Base-by-base conservation (phyloP, 2,113 vertebrate species). In the Pangasianodon gigas region DNA sequence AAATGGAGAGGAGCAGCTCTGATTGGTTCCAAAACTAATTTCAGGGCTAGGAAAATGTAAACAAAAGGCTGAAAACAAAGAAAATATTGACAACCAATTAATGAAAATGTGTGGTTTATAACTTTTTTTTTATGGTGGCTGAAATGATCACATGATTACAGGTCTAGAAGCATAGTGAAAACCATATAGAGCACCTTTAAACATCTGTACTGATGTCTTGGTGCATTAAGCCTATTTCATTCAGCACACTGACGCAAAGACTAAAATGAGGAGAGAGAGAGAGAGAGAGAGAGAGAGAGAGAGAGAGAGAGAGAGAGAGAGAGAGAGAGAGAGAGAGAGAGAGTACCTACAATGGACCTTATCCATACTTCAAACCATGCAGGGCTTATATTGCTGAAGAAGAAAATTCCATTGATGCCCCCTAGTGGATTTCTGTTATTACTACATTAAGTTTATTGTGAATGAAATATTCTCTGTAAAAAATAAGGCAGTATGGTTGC, bases 401-500 rank as follows among this genome's bases (percentile, higher is more conserved):
- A 41, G 11, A 84, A 89, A 84, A 77, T 71, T 81, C 51, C 74
- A 62, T 82, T 62, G 51, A 85, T 88, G 71, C 86, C 90, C 80
- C 81, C 86, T 90, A 85, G 85, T 91, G 91, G 65, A 79, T 29
- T 13, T 80, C 52, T 41, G 41, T 13, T 67, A 77, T 52, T 65
- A 89, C 71, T 89, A 85, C 69, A 77, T 60, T 32, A 60, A 3
- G 58, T 52, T 89, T 44, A 81, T 48, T 62, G 19, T 44, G 41
- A 77, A 77, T 48, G 9, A 79, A 79, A 79, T 37, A n/a, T 87
- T 32, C 26, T 48, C 41, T 32, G 21, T 67, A 51, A 16, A 16
- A 88, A 80, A 16, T 87, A 56, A 46, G 77, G 21, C 51, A 52
- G 9, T 41, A 37, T 32, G 16, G 32, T 75, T 52, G 37, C 14